Conservation (phyloP, 23 tunicate genomes). For the Clavelina lepadiformis region DNA sequence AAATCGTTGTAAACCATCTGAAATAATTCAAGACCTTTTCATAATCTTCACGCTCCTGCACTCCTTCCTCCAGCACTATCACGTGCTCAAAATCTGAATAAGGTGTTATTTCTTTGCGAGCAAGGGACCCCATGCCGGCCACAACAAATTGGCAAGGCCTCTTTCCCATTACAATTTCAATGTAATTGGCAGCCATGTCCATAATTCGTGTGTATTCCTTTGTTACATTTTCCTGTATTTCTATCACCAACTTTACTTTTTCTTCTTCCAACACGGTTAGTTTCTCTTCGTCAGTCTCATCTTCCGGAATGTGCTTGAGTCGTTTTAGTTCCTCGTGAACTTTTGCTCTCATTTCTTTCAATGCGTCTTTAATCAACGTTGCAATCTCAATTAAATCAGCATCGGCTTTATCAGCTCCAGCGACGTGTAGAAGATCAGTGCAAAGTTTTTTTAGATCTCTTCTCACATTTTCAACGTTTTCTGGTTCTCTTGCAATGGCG, state of each 20-base stretch:
- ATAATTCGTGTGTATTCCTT: neutral
- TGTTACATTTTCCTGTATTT: neutral
- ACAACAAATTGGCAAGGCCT: neutral
- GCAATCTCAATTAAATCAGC: conserved; percentile 15
- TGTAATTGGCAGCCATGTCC: neutral
- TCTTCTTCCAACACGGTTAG: too few relatives aligned
- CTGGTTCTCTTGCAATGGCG: conserved; percentile 1
- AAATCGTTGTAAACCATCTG: neutral
- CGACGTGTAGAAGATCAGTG: neutral
- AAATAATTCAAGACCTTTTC: too few relatives aligned
- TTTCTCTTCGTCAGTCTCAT: neutral
- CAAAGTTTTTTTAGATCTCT: conserved; percentile 4
- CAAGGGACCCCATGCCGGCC: conserved; percentile 9
- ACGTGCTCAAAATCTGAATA: conserved; percentile 1
- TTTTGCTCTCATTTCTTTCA: neutral
- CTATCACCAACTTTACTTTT: neutral
- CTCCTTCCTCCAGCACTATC: neutral
- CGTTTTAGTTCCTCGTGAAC: neutral
- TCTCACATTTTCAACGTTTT: neutral
- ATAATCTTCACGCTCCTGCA: too few relatives aligned
- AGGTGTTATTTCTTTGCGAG: conserved; percentile 5
- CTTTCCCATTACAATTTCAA: neutral
- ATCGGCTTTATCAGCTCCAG: neutral
- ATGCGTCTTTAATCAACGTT: neutral
- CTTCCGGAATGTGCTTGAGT: too few relatives aligned